phyloP scores from a whole-genome alignment of 2,888 invertebrate species.

The Ophion slaviceki region DNA sequence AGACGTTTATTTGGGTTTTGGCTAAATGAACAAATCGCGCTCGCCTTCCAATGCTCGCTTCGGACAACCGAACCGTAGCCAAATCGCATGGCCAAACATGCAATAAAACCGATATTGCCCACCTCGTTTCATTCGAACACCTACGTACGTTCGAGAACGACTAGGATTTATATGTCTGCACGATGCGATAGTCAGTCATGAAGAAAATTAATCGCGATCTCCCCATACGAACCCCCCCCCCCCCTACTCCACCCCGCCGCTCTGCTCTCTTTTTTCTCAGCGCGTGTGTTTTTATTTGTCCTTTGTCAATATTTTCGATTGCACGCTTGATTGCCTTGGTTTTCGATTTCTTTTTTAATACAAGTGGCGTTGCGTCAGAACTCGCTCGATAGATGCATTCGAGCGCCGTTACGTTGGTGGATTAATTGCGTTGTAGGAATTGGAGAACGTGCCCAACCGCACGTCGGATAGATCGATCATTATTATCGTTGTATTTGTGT shows the following conservation, averaged over 20 bases:
- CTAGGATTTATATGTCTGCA: no score
- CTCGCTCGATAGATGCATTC: neutral
- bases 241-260: no score
- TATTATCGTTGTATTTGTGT: neutral
- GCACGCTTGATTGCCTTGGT: neutral
- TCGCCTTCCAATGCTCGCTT: conserved; percentile 1
- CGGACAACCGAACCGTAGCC: neutral
- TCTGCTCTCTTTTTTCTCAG: neutral
- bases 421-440: neutral
- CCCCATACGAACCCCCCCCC: neutral
- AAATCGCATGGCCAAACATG: no score
- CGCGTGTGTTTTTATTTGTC: neutral
- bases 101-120: no score
- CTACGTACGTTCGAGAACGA: no score
- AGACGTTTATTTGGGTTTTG: no score
- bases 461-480: neutral
- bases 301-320: neutral
- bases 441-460: neutral
- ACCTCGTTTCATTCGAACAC: no score
- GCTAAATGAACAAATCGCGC: no score
- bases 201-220: neutral
- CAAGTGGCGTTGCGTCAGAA: neutral
- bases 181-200: conserved; percentile 4
- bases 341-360: neutral
- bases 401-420: neutral